A percentile compares a stretch with the other conserved stretches of the same genome.
Evolutionary conservation across 2,113 vertebrate species (phyloP).

Genomic region (Trogon melanurus): DNA sequence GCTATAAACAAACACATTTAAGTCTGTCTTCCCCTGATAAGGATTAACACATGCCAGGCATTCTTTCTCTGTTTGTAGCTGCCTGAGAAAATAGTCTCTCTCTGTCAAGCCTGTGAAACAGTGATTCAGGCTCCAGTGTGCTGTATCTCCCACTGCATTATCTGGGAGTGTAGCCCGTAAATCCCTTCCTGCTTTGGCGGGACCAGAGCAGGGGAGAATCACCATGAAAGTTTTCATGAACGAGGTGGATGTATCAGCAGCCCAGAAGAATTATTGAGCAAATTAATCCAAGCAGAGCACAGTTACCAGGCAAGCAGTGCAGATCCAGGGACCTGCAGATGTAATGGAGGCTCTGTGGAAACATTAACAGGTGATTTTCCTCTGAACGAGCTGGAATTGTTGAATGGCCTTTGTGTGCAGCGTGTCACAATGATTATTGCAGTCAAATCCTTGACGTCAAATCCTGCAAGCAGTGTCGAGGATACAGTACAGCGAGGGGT

Average conservation of each 20-base stretch:
- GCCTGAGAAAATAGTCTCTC: background rate
- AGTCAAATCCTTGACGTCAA: background rate
- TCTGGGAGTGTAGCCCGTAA: background rate
- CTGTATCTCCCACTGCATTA: background rate
- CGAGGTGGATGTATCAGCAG: background rate
- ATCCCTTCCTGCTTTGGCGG: background rate
- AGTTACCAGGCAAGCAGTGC: background rate
- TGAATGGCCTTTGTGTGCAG: background rate
- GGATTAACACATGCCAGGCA: background rate
- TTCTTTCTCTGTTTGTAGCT: background rate
- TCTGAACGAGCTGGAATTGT: background rate
- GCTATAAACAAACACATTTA: background rate
- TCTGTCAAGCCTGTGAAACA: background rate
- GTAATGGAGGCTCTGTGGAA: background rate
- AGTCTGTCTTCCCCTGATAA: conserved; percentile 36
- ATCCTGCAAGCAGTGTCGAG: background rate
- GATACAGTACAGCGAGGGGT: background rate
- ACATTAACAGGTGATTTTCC: background rate
- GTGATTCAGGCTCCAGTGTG: background rate
- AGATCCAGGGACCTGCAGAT: background rate
- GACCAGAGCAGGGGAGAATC: background rate
- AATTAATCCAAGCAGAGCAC: background rate
- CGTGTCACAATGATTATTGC: background rate
- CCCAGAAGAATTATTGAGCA: background rate
- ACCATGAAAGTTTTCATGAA: background rate